Percentiles rank a stretch among this genome's conserved stretches.
phyloP scores from a whole-genome alignment of 2,113 vertebrate genomes.

The Verasper variegatus region DNA sequence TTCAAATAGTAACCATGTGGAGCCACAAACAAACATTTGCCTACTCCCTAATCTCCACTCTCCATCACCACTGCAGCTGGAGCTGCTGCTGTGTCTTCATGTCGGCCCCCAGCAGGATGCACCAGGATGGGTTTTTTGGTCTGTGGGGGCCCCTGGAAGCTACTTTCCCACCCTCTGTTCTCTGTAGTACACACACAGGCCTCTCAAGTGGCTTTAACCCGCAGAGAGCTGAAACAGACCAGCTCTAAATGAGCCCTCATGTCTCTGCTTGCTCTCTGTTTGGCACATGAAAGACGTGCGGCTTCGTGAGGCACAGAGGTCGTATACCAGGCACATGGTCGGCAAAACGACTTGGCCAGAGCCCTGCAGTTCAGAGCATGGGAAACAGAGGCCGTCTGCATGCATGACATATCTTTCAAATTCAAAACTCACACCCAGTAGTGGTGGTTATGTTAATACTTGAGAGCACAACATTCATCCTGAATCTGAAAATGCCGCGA shows the following conservation, averaged over 20 bases:
- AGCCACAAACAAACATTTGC: conserved; percentile 6
- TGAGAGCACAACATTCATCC: no score
- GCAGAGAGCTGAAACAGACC: conserved; percentile 57
- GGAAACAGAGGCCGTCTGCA: conserved; percentile 8
- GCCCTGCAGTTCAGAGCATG: conserved; percentile 26
- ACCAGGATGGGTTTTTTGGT: conserved; percentile 35
- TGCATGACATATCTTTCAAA: background rate
- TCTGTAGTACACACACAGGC: conserved; percentile 26
- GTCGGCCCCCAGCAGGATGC: conserved; percentile 20
- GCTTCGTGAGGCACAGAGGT: conserved; percentile 47
- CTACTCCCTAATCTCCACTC: background rate
- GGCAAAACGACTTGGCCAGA: conserved; percentile 53
- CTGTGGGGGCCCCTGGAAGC: conserved; percentile 32
- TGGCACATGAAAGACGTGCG: conserved; percentile 68
- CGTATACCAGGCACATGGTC: conserved; percentile 37
- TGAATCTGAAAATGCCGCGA: no score
- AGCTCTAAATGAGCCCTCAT: conserved; percentile 65
- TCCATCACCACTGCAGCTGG: conserved; percentile 21
- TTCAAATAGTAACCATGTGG: background rate
- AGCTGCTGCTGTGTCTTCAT: background rate
- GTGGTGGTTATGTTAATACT: no score
- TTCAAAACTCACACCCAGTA: no score
- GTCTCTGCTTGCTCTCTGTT: conserved; percentile 57
- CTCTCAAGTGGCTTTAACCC: conserved; percentile 71
- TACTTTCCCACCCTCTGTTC: conserved; percentile 15